phyloP scores from a whole-genome alignment of 92 coral and sea anemone genomes.

The Heliopora coerulea region DNA sequence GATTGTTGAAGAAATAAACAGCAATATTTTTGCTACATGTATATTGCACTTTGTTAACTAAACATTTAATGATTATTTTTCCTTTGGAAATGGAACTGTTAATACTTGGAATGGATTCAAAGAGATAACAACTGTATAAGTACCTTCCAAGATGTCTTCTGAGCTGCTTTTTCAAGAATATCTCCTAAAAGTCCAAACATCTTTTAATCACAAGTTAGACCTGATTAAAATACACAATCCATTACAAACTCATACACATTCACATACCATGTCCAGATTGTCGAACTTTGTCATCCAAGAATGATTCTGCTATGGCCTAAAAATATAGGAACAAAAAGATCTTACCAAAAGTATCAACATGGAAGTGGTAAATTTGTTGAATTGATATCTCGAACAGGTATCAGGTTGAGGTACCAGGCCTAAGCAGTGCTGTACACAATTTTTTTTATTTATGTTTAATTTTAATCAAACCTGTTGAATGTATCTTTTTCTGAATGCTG shows the following conservation, averaged over 20 bases:
- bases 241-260: neutral
- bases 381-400: too few relatives aligned
- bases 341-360: too few relatives aligned
- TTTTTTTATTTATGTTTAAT: neutral
- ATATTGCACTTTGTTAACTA: too few relatives aligned
- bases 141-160: slow-evolving; percentile 31
- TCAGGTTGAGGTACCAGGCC: too few relatives aligned
- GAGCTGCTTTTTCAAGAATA: slow-evolving; percentile 23
- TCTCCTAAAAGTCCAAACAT: slow-evolving; percentile 2
- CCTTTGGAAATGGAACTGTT: too few relatives aligned
- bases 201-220: neutral
- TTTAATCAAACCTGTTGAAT: slow-evolving; percentile 65
- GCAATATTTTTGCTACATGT: too few relatives aligned
- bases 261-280: slow-evolving; percentile 68
- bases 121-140: neutral
- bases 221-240: too few relatives aligned
- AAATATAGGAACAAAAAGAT: too few relatives aligned
- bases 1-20: too few relatives aligned
- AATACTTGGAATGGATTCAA: too few relatives aligned
- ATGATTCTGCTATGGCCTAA: slow-evolving; percentile 83
- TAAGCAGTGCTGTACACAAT: neutral
- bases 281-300: slow-evolving; percentile 74
- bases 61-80: too few relatives aligned
- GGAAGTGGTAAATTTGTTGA: too few relatives aligned
- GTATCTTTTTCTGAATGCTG: slow-evolving; percentile 71